Conservation (phyloP, 2,797 vertebrate species). For the Silurus lanzhouensis region DNA sequence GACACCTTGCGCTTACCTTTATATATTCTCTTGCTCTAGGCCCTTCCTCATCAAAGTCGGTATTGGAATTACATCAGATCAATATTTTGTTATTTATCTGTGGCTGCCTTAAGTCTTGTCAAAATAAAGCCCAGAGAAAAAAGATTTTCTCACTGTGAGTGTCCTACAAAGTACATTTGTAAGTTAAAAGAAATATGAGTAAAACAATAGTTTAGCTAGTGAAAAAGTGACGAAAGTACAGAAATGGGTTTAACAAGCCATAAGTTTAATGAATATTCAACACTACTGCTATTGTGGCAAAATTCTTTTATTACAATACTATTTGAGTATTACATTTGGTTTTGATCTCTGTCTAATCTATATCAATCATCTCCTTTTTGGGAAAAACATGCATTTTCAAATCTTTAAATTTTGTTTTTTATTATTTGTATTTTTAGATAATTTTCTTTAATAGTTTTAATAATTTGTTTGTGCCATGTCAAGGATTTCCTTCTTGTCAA, state of each 20-base stretch:
- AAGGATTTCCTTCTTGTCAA: not conserved
- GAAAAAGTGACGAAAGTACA: not conserved
- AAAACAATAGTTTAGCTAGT: not conserved
- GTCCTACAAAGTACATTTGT: not conserved
- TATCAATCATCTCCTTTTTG: not conserved
- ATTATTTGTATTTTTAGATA: too few relatives aligned
- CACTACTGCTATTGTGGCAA: not conserved
- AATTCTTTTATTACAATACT: not conserved
- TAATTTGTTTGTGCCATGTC: too few relatives aligned
- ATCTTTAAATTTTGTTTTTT: too few relatives aligned
- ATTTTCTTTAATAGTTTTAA: too few relatives aligned
- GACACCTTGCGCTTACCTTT: constrained; percentile 18
- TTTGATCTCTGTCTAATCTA: not conserved
- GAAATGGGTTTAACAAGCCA: not conserved
- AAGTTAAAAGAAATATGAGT: constrained; percentile 6
- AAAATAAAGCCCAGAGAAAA: constrained; percentile 21
- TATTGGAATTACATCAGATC: constrained; percentile 57
- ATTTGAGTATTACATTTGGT: not conserved
- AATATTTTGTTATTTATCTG: constrained; percentile 59
- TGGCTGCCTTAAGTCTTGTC: constrained; percentile 40
- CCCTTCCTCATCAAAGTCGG: constrained; percentile 34
- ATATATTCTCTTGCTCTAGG: constrained; percentile 23
- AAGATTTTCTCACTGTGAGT: not conserved
- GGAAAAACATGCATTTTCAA: not conserved
- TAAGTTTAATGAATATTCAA: not conserved